Evolutionary conservation across 2,888 invertebrate species (phyloP).

Genomic region (Drosophila subquinaria): DNA sequence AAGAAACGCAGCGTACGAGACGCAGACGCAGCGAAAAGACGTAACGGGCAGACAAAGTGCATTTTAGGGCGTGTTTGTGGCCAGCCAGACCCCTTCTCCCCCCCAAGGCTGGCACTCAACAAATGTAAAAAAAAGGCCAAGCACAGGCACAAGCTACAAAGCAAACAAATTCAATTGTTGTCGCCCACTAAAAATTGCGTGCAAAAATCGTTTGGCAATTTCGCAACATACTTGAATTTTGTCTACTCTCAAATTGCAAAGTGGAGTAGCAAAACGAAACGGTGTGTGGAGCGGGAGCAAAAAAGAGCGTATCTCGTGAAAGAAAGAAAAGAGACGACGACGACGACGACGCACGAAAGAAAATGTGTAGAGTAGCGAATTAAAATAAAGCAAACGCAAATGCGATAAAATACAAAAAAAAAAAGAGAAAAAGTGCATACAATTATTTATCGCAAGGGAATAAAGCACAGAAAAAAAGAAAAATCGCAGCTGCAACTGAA

Average conservation of each 20-base stretch:
- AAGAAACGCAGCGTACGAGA: slow-evolving; percentile 54
- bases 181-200: slow-evolving; percentile 24
- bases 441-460: slow-evolving; percentile 32
- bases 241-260: slow-evolving; percentile 83
- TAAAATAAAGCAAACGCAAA: slow-evolving; percentile 61
- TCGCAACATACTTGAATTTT: slow-evolving; percentile 75
- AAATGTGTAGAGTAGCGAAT: slow-evolving; percentile 66
- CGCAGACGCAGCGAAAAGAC: slow-evolving; percentile 53
- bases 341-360: slow-evolving; percentile 55
- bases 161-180: slow-evolving; percentile 41
- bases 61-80: slow-evolving; percentile 82
- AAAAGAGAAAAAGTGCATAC: slow-evolving; percentile 40
- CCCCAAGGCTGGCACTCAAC: slow-evolving; percentile 54
- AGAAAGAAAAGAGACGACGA: slow-evolving; percentile 67
- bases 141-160: slow-evolving; percentile 9
- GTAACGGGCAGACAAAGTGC: slow-evolving; percentile 74
- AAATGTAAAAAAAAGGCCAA: slow-evolving; percentile 42
- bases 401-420: slow-evolving; percentile 49
- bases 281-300: slow-evolving; percentile 49
- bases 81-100: slow-evolving; percentile 56
- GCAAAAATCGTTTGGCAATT: slow-evolving; percentile 51
- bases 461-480: slow-evolving; percentile 19
- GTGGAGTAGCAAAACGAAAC: slow-evolving; percentile 65
- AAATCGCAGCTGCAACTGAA: slow-evolving; percentile 22
- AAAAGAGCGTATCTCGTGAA: slow-evolving; percentile 62